Evolutionary conservation across 1,140 invertebrate species (phyloP).

Genomic region (Xylocopa sonorina): DNA sequence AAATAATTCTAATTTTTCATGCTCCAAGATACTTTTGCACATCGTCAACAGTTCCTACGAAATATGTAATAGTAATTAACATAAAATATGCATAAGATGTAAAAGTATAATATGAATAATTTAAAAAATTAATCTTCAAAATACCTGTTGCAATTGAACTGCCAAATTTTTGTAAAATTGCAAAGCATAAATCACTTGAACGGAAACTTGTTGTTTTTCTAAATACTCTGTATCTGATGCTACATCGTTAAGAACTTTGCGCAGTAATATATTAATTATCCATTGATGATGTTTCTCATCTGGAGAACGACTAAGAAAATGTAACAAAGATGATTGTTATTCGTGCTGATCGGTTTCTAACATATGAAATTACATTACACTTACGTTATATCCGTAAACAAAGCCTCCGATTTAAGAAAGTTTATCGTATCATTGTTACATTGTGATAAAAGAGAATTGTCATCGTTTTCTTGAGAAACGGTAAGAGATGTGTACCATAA

Average conservation of each 20-base stretch:
- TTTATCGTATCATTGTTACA: slow-evolving; percentile 30
- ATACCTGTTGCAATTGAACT: slow-evolving; percentile 31
- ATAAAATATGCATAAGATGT: not conserved
- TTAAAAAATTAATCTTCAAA: not conserved
- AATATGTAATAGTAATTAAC: slow-evolving; percentile 6
- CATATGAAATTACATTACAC: slow-evolving; percentile 17
- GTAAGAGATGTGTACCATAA: slow-evolving; percentile 60
- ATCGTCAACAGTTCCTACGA: slow-evolving; percentile 10
- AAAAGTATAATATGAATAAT: not conserved
- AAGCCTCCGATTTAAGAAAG: slow-evolving; percentile 33
- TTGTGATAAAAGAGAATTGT: slow-evolving; percentile 3
- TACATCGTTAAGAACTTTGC: slow-evolving; percentile 28
- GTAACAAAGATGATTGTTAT: not conserved
- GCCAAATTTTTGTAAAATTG: slow-evolving; percentile 38
- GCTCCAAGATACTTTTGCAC: not conserved
- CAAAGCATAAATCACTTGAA: slow-evolving; percentile 53
- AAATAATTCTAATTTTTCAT: not conserved
- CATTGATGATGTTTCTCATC: slow-evolving; percentile 41
- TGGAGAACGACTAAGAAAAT: slow-evolving; percentile 22
- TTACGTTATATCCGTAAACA: slow-evolving; percentile 44
- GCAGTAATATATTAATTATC: slow-evolving; percentile 47
- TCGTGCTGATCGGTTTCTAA: not conserved
- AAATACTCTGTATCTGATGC: slow-evolving; percentile 18
- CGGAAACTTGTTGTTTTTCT: slow-evolving; percentile 23
- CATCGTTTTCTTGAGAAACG: slow-evolving; percentile 22